Percentiles rank a stretch among this genome's conserved stretches.
Conservation (phyloP, 2,113 vertebrate genomes). For the Orycteropus afer region DNA sequence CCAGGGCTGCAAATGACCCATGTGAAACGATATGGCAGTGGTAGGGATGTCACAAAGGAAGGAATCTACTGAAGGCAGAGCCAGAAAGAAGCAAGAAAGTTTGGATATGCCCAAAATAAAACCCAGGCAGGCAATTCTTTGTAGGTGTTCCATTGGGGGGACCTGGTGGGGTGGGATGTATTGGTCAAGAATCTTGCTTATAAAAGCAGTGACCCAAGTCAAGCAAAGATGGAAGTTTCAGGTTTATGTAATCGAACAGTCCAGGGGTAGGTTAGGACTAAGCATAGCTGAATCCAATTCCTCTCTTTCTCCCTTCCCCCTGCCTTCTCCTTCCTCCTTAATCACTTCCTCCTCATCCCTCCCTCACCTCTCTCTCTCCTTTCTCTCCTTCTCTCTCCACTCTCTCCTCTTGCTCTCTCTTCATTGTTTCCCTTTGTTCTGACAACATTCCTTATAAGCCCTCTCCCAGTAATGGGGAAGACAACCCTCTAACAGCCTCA, state of each 20-base stretch:
- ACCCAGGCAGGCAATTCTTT: background rate
- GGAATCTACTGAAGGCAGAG: background rate
- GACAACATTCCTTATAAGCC: background rate
- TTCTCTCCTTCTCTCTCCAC: too few relatives aligned
- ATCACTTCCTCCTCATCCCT: background rate
- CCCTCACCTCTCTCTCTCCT: background rate
- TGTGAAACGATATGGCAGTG: background rate
- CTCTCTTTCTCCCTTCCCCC: background rate
- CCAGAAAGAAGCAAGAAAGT: background rate
- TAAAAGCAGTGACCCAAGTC: background rate
- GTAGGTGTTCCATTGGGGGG: background rate
- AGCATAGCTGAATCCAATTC: background rate
- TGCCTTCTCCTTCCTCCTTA: background rate
- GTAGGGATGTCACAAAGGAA: background rate
- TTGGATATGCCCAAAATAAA: background rate
- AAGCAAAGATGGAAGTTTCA: background rate
- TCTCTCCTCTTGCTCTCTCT: background rate
- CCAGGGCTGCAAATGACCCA: background rate
- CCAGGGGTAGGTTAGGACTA: background rate
- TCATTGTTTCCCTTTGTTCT: background rate
- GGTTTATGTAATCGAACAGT: background rate
- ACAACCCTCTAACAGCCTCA: background rate
- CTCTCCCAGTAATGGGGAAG: background rate
- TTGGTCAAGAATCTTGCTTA: background rate
- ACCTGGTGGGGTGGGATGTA: background rate